Evolutionary conservation across 2,797 vertebrate species (phyloP), one percentile per base, ranked within the genome.

Genomic region (Lepidocolaptes lacrymiger): DNA sequence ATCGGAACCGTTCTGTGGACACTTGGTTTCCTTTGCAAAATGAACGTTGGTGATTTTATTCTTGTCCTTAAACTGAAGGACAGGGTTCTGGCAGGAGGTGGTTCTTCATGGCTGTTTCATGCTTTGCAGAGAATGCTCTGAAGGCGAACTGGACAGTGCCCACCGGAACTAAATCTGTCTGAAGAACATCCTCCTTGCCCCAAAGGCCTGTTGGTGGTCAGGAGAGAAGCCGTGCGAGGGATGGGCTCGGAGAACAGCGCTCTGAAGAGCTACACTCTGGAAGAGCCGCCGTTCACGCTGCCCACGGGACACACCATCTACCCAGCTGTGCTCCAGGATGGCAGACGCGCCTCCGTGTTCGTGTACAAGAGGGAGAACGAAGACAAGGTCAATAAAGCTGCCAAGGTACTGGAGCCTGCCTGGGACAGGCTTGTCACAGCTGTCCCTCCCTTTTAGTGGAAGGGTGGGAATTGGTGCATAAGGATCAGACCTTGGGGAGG

Each of bases 191-290:
- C 75, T 76, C 67, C 10, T 88, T 82, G 58, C 21, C 73, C 68
- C 78, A 21, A 58, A 96, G 95, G 49, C 72, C 66, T 71, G 34
- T 63, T 66, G 43, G 89, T 78, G 49, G 8, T 43, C 61, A 46
- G 67, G 86, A 88, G 88, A 77, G 61, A 43, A 27, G 51, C 56
- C 75, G 43, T n/a, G 30, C 51, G 6, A 97, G 97, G 95, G 93
- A 99, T 99, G 99, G 99, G 99, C 88, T 98, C 99, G 4, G 99
- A 99, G 98, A 99, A 96, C 98, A 99, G 99, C 2, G 98, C 98
- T 71, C 78, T 99, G 82, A 98, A 98, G 94, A 98, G 98, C 97
- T 99, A 97, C 26, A 88, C 91, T 2, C 98, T 99, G 85, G 96
- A 98, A 79, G 98, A 99, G 89, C 98, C 98, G 0, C 98, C 98